Conservation (phyloP, 2,888 invertebrate species). For the Caenorhabditis sp. region DNA sequence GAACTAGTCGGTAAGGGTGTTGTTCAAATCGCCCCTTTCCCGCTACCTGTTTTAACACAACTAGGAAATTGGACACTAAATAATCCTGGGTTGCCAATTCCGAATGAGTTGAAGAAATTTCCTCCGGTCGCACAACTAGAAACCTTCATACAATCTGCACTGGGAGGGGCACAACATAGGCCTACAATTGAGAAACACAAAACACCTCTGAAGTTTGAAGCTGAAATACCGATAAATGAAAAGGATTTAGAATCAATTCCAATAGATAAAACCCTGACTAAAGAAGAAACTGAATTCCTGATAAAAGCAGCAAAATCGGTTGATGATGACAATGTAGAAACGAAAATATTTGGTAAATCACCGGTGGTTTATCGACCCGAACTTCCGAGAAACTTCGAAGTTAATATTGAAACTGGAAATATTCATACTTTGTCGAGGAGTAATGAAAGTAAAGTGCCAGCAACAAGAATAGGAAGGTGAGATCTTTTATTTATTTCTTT, state of each 20-base stretch:
- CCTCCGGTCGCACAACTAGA: slow-evolving; percentile 23
- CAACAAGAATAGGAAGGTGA: slow-evolving; percentile 44
- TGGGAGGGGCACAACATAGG: slow-evolving; percentile 2
- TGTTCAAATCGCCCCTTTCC: slow-evolving; percentile 30
- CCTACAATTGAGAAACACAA: slow-evolving; percentile 1
- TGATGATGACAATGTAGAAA: slow-evolving; percentile 45
- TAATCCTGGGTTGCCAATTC: slow-evolving; percentile 25
- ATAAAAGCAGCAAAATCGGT: slow-evolving; percentile 64
- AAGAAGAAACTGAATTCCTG: slow-evolving; percentile 62
- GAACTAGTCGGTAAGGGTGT: slow-evolving; percentile 37
- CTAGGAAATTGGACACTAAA: slow-evolving; percentile 24
- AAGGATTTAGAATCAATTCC: slow-evolving; percentile 8
- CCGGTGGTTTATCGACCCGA: slow-evolving; percentile 43
- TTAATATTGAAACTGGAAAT: slow-evolving; percentile 35
- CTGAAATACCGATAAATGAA: background rate
- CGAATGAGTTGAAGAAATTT: slow-evolving; percentile 20
- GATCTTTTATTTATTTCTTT: background rate
- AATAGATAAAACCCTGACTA: slow-evolving; percentile 53
- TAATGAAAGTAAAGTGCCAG: slow-evolving; percentile 48
- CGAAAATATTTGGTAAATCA: slow-evolving; percentile 18
- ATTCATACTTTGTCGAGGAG: slow-evolving; percentile 32
- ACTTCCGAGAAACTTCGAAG: slow-evolving; percentile 40
- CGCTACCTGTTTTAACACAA: slow-evolving; percentile 31
- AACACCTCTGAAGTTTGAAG: background rate
- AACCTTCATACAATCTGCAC: slow-evolving; percentile 17